These are phyloP conservation scores for Mactra quadrangularis DNA, from an alignment of 1,140 invertebrate genomes.

Conservation along the genomic window DNA sequence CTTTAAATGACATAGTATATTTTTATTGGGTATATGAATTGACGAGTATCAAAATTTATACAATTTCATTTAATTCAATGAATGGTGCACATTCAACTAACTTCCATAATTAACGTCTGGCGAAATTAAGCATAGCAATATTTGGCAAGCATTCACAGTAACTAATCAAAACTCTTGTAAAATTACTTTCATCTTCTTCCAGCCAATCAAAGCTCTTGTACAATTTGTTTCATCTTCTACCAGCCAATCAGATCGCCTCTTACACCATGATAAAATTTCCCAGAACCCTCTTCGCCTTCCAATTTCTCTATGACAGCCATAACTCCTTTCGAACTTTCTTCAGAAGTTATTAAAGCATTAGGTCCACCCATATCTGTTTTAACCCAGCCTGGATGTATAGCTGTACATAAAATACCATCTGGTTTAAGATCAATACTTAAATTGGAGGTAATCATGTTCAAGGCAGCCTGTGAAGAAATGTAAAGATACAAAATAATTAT, in stretches of 20 bases:
- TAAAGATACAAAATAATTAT: conserved; percentile 72
- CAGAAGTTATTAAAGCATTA: conserved; percentile 85
- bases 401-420: conserved; percentile 89
- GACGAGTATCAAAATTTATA: too few species aligned
- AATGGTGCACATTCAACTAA: too few species aligned
- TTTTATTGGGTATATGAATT: too few species aligned
- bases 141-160: too few species aligned
- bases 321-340: conserved; percentile 17
- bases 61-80: too few species aligned
- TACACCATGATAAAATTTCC: conserved; percentile 45
- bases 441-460: conserved; percentile 95
- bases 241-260: conserved; percentile 37
- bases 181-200: too few species aligned
- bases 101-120: too few species aligned
- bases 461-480: conserved; percentile 87
- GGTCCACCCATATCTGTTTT: conserved; percentile 94
- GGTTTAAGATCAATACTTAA: conserved; percentile 92
- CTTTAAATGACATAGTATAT: too few species aligned
- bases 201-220: background rate
- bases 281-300: conserved; percentile 36
- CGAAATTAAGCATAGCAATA: too few species aligned
- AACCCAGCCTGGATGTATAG: conserved; percentile 95
- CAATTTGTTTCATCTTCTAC: conserved; percentile 1
- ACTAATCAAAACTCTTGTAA: too few species aligned
- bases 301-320: conserved; percentile 41